phyloP scores from a whole-genome alignment of 2,797 vertebrate species.

The Siniperca scherzeri region DNA sequence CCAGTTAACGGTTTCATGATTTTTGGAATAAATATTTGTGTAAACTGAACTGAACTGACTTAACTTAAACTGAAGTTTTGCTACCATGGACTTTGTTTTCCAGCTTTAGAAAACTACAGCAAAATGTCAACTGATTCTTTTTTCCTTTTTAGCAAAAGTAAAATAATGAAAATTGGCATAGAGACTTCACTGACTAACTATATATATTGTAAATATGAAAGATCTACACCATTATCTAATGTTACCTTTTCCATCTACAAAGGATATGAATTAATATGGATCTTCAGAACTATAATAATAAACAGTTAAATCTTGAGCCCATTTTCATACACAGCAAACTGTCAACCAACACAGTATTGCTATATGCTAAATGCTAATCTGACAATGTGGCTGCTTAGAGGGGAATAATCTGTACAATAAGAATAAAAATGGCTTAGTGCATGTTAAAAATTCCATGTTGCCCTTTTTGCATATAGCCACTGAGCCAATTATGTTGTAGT shows the following conservation, averaged over 20 bases:
- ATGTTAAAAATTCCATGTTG: neutral
- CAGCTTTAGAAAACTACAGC: neutral
- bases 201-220: neutral
- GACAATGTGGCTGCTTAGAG: neutral
- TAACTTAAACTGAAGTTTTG: neutral
- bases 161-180: neutral
- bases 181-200: neutral
- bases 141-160: neutral
- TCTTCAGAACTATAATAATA: neutral
- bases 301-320: neutral
- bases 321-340: neutral
- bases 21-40: neutral
- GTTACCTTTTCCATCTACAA: neutral
- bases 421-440: neutral
- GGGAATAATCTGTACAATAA: neutral
- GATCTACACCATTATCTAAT: neutral
- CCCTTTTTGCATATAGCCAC: neutral
- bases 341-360: neutral
- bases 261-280: neutral
- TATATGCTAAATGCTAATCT: neutral
- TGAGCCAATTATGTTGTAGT: constrained; percentile 20
- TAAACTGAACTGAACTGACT: too few relatives aligned
- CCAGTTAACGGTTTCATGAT: neutral
- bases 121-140: too few relatives aligned
- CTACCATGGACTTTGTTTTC: neutral